Base-by-base conservation (phyloP, 1,140 invertebrate species). In the Scaptomyza pallida region DNA sequence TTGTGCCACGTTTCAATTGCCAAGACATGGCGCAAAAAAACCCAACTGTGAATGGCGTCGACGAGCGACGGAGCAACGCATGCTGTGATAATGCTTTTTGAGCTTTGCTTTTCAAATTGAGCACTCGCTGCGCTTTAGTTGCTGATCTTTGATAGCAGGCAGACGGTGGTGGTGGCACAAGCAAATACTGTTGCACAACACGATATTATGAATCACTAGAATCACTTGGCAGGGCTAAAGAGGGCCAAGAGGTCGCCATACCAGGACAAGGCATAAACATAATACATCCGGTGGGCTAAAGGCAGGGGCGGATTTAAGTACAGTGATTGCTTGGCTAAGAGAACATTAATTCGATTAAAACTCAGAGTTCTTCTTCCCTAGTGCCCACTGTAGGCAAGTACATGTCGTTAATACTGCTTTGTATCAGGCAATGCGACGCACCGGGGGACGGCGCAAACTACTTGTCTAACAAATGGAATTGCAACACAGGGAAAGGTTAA, bases 31-130 rank as follows among this genome's bases (percentile, higher is more conserved):
- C 35, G 9, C 5, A 10, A 15, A 30, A 10, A 48, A 48, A 60
- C 12, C 10, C n/a, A n/a, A 19, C 16, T 26, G 23, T 26, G 23
- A 26, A 44, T 72, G 73, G 77, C 48, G 21, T n/a, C n/a, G n/a
- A n/a, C n/a, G n/a, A 2, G 23, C 23, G 5, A 6, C 23, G 23
- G 23, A n/a, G n/a, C n/a, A n/a, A n/a, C 23, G 81, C 81, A 86
- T 86, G 82, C 81, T 86, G 81, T 88, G 81, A 86, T 86, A 86
- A 86, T 86, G 77, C 82, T 68, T 50, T 75, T 78, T 86, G 77
- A 86, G 81, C 81, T 86, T 75, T 74, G 78, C 80, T 86, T 85
- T 85, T 86, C 76, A 74, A 76, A 86, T 85, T 86, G 78, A 86
- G 81, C 82, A 78, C 81, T 86, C 81, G 81, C 81, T 86, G 82